These are phyloP conservation scores for Batillaria attramentaria DNA, from an alignment of 1,140 invertebrate species.

Conservation along the genomic window DNA sequence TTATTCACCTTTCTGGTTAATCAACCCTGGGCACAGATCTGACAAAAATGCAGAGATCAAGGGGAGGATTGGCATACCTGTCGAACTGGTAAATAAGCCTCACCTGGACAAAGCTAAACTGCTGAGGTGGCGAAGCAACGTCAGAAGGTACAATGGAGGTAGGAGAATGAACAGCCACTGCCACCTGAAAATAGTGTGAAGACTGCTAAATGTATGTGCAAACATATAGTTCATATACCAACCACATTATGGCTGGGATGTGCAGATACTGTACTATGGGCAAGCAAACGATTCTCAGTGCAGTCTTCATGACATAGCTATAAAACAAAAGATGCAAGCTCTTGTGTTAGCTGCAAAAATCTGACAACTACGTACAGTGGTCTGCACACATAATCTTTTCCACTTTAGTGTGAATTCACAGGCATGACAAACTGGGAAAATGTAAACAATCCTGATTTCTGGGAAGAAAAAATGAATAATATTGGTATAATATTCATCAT, in stretches of 20 bases:
- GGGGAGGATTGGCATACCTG: too few relatives aligned
- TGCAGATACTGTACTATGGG: too few relatives aligned
- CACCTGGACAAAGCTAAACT: conserved; percentile 72
- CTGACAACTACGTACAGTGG: too few relatives aligned
- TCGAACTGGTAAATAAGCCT: conserved; percentile 24
- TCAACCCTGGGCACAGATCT: too few relatives aligned
- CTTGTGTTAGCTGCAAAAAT: too few relatives aligned
- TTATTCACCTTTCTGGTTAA: too few relatives aligned
- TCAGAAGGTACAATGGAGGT: conserved; percentile 69
- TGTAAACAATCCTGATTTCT: not conserved
- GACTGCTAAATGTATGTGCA: too few relatives aligned
- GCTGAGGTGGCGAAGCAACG: conserved; percentile 70
- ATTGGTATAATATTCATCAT: not conserved
- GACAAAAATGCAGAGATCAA: too few relatives aligned
- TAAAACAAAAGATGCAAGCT: not conserved
- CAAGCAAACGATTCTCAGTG: conserved; percentile 13
- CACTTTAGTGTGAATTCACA: not conserved
- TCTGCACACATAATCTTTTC: not conserved
- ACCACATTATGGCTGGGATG: too few relatives aligned
- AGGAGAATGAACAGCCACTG: conserved; percentile 70
- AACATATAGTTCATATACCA: too few relatives aligned
- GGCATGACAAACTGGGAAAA: not conserved
- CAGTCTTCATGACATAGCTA: not conserved
- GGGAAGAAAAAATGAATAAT: not conserved
- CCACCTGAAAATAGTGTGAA: conserved; percentile 49